These are phyloP conservation scores for Nasua narica DNA, from an alignment of 2,797 vertebrate genomes.

Conservation along the genomic window DNA sequence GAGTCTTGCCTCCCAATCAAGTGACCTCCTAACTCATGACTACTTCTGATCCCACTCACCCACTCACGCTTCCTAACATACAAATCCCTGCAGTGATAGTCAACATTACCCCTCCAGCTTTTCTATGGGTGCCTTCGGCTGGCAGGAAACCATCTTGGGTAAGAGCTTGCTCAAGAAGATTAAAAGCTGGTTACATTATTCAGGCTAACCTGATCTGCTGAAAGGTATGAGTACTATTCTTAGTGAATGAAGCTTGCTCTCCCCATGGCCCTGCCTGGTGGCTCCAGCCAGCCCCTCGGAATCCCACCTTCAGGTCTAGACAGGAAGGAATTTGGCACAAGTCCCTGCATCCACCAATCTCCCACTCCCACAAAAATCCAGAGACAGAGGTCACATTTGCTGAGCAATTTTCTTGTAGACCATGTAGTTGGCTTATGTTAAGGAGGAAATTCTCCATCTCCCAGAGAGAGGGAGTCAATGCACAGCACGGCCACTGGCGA, in stretches of 20 bases:
- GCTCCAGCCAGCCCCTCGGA: background rate
- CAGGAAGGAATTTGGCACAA: background rate
- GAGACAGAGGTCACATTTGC: background rate
- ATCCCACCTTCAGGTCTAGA: background rate
- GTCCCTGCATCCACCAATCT: background rate
- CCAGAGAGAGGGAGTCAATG: background rate
- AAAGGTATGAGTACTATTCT: rapidly evolving
- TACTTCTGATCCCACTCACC: background rate
- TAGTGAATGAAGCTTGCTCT: background rate
- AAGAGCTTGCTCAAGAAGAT: background rate
- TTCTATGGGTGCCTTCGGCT: background rate
- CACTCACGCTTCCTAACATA: background rate
- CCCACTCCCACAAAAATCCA: background rate
- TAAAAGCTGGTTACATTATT: background rate
- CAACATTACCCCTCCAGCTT: background rate
- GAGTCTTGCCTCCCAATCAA: background rate
- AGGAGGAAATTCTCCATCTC: background rate
- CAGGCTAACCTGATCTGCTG: background rate
- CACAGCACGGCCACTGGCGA: background rate
- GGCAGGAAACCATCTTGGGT: background rate
- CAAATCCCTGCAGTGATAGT: background rate
- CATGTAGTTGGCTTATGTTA: background rate
- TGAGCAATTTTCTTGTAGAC: background rate
- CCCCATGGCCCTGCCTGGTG: background rate
- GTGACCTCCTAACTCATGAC: background rate